Percentiles rank a stretch among this genome's conserved stretches.
phyloP scores from a whole-genome alignment of 1,140 invertebrate species.

The Eumaeus atala region DNA sequence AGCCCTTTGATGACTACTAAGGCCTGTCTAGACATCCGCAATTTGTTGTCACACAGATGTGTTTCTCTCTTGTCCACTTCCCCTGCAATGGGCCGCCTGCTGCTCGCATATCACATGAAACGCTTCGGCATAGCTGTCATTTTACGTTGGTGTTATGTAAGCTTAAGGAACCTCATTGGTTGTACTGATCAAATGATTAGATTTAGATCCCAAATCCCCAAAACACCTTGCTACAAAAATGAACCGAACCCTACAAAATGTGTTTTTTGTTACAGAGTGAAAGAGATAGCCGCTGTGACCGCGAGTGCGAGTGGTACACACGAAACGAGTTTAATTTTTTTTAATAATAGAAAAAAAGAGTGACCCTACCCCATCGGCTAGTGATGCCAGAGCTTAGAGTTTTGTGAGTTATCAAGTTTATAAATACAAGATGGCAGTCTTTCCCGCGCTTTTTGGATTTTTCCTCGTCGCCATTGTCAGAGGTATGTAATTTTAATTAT shows the following conservation, averaged over 20 bases:
- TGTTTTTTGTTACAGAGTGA: constrained; percentile 54
- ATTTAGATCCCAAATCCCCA: constrained; percentile 8
- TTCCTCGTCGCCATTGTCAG: constrained; percentile 40
- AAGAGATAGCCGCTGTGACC: constrained; percentile 25
- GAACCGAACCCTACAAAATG: constrained; percentile 19
- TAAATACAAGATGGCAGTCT: constrained; percentile 47
- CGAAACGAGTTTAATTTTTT: constrained; percentile 38
- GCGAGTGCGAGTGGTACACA: constrained; percentile 33
- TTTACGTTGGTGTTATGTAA: too few relatives aligned
- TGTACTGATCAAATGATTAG: too few relatives aligned
- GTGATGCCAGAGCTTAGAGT: constrained; percentile 47
- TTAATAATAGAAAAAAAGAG: constrained; percentile 35
- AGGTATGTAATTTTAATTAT: constrained; percentile 33
- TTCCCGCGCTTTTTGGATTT: constrained; percentile 56
- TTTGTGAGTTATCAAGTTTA: constrained; percentile 35
- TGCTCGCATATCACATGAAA: too few relatives aligned
- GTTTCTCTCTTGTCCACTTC: too few relatives aligned
- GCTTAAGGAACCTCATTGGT: too few relatives aligned
- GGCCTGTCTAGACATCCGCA: too few relatives aligned
- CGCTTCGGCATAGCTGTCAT: too few relatives aligned
- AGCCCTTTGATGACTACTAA: too few relatives aligned
- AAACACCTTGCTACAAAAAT: constrained; percentile 27
- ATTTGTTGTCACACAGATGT: too few relatives aligned
- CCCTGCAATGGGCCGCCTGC: too few relatives aligned
- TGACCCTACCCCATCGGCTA: constrained; percentile 41